Evolutionary conservation across 2,888 invertebrate species (phyloP).

Genomic region (Mechanitis mazaeus): DNA sequence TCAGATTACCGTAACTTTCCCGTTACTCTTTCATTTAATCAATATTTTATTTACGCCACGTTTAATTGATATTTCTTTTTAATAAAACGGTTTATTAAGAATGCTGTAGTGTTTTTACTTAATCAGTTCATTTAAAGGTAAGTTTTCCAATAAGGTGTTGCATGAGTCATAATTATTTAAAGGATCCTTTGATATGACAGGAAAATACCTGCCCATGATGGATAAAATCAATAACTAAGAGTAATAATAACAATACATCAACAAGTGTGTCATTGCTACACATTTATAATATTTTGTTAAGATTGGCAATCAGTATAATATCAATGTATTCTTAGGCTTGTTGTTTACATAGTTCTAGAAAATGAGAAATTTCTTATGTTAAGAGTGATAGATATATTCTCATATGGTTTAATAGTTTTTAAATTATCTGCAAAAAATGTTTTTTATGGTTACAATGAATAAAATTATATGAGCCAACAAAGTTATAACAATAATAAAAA

Average conservation of each 20-base stretch:
- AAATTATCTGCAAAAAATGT: no score
- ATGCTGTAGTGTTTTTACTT: conserved; percentile 30
- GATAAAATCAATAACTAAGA: conserved; percentile 12
- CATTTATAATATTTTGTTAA: background rate
- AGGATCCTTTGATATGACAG: conserved; percentile 19
- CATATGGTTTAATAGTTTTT: no score
- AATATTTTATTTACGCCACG: conserved; percentile 53
- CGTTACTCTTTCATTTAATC: conserved; percentile 37
- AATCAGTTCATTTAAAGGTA: conserved; percentile 7
- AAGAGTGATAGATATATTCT: no score
- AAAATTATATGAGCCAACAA: no score
- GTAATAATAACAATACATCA: background rate
- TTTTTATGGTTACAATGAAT: no score
- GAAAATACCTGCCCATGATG: conserved; percentile 2
- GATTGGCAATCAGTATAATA: no score
- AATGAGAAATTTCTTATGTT: no score
- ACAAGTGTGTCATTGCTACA: background rate
- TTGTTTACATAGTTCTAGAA: no score
- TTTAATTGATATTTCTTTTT: conserved; percentile 41
- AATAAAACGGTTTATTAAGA: conserved; percentile 29
- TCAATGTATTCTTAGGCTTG: no score
- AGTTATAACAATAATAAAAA: no score
- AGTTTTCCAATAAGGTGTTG: conserved; percentile 4
- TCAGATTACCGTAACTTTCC: conserved; percentile 31
- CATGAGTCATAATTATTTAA: conserved; percentile 34